Evolutionary conservation across 2,113 vertebrate genomes (phyloP).

Genomic region (Pygathrix nemaeus): DNA sequence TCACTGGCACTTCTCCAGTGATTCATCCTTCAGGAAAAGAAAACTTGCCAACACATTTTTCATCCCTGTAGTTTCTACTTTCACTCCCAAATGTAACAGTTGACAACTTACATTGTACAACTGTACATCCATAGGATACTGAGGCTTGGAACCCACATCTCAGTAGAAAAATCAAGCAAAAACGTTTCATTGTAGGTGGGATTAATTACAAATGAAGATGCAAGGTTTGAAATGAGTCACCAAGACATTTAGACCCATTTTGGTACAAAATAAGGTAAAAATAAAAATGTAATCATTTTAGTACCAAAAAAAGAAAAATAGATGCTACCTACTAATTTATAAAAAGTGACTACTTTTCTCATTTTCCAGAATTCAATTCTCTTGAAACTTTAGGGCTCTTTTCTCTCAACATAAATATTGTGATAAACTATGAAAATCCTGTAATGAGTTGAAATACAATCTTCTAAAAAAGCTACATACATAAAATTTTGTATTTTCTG

Average conservation of each 20-base stretch:
- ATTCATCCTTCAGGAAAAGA: neutral
- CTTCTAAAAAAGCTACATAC: neutral
- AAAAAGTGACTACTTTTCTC: neutral
- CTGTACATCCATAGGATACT: neutral
- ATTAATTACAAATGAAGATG: constrained; percentile 58
- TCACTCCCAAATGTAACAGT: neutral
- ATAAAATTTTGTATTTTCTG: neutral
- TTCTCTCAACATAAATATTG: neutral
- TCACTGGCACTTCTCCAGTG: neutral
- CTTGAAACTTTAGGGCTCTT: neutral
- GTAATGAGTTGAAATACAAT: neutral
- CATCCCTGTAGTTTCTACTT: neutral
- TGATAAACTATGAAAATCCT: neutral
- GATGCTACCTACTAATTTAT: constrained; percentile 10
- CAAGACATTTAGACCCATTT: neutral
- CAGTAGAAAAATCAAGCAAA: neutral
- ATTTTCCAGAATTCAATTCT: neutral
- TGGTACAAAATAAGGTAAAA: constrained; percentile 20
- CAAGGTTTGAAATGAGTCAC: constrained; percentile 38
- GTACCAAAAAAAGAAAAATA: constrained; percentile 41
- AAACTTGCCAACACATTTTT: neutral
- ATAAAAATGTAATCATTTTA: constrained; percentile 24
- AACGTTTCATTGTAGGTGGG: neutral
- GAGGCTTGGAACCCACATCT: neutral
- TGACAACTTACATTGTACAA: neutral